These are phyloP conservation scores for Myiagra hebetior DNA, from an alignment of 2,113 vertebrate genomes.

Conservation along the genomic window DNA sequence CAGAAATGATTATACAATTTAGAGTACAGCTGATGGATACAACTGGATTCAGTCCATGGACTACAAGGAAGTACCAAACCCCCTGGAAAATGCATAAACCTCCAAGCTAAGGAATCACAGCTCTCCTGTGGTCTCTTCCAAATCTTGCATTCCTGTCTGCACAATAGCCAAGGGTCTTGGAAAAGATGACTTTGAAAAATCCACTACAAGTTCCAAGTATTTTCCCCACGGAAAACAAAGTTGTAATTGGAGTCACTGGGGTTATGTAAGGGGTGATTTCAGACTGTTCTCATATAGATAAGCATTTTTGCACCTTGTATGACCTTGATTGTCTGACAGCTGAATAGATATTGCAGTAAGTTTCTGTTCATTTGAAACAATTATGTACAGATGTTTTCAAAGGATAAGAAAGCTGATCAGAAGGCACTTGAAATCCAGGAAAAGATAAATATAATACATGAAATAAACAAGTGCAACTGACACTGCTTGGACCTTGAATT, in stretches of 20 bases:
- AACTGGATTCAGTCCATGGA: not conserved
- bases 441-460: conserved; percentile 67
- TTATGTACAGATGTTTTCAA: conserved; percentile 70
- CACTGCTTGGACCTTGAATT: not conserved
- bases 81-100: not conserved
- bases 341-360: conserved; percentile 59
- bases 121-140: not conserved
- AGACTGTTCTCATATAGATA: conserved; percentile 58
- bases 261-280: not conserved
- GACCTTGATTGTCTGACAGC: conserved; percentile 67
- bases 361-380: conserved; percentile 68
- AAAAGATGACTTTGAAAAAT: not conserved
- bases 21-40: not conserved
- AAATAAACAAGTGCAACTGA: conserved; percentile 55
- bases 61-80: not conserved
- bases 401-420: conserved; percentile 67
- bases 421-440: conserved; percentile 61
- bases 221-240: conserved; percentile 42
- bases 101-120: not conserved
- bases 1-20: not conserved
- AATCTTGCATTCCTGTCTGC: not conserved
- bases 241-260: not conserved
- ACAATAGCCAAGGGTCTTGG: not conserved
- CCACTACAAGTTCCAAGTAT: not conserved
- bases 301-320: conserved; percentile 71